Evolutionary conservation across 2,888 invertebrate genomes (phyloP), one percentile per base, ranked within the genome.

Genomic region (Cerceris ruficornis): DNA sequence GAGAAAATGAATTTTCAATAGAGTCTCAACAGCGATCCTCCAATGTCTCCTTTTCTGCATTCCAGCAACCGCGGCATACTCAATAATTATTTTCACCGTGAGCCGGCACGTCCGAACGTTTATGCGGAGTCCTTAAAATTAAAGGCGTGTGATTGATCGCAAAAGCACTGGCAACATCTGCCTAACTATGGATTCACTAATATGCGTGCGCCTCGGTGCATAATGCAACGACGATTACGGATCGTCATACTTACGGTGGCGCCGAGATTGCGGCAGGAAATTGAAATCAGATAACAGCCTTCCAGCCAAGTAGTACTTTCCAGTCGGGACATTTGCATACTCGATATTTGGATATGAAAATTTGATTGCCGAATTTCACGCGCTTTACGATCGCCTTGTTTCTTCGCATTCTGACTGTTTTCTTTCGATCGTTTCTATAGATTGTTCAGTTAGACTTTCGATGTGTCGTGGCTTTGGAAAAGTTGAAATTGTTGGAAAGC

Each of bases 221-320:
- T 81, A 79, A 82, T 86, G 72, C 70, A 77, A 58, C 57, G 75
- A 60, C 77, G 74, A 77, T 83, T 77, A 85, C 58, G 61, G 74
- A 84, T 82, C 71, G 80, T 82, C 82, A 78, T 86, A 87, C 82
- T 87, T 88, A 82, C 52, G 72, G 71, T 77, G 84, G 83, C 77
- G 84, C 80, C 80, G 72, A 82, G 84, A 88, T 88, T 89, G 86
- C 81, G 60, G 77, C 83, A 84, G 83, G 84, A 88, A 89, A 89
- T 89, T 89, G 89, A 89, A 89, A 89, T 89, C 88, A 85, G 89
- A 89, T 89, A 88, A 83, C 87, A 85, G 85, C 73, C 70, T 77
- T 69, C 62, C 70, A 70, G 65, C 69, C 68, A 78, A 84, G 77
- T 74, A 13, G 52, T 75, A 75, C 68, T 64, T 57, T 74, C 64